Evolutionary conservation across 2,113 vertebrate genomes (phyloP).

Genomic region (Grammomys surdaster): DNA sequence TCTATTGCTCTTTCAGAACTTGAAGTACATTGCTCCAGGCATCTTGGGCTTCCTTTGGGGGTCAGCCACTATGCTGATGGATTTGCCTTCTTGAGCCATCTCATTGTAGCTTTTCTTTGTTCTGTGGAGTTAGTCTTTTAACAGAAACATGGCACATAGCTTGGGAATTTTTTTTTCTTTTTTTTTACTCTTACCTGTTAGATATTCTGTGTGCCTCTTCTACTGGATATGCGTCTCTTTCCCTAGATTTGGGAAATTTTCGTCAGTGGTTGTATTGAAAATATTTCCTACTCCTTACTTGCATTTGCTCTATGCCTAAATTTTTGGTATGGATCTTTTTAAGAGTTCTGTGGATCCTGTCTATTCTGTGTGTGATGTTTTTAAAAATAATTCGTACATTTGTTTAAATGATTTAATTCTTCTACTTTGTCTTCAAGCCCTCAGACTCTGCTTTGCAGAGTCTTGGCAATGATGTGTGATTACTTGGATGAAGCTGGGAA

Average conservation of each 20-base stretch:
- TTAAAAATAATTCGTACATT: background rate
- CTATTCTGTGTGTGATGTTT: background rate
- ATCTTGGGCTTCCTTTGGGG: background rate
- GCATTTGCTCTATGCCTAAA: background rate
- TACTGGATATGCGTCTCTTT: too few species aligned
- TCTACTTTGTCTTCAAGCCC: background rate
- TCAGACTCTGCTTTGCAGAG: background rate
- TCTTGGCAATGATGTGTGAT: background rate
- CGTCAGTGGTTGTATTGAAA: background rate
- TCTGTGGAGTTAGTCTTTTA: background rate
- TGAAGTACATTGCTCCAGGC: background rate
- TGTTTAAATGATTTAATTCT: background rate
- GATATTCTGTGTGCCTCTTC: background rate
- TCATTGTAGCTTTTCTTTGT: background rate
- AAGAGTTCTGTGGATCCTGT: background rate
- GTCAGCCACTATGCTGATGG: background rate
- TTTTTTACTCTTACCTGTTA: background rate
- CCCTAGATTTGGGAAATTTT: background rate
- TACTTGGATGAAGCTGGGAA: background rate
- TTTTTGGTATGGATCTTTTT: background rate
- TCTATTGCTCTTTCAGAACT: background rate
- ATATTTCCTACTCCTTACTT: background rate
- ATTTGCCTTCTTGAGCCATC: background rate
- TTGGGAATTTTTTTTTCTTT: background rate
- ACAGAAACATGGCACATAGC: background rate